These are phyloP conservation scores for Tapera naevia DNA, from an alignment of 2,797 vertebrate species.

Conservation along the genomic window DNA sequence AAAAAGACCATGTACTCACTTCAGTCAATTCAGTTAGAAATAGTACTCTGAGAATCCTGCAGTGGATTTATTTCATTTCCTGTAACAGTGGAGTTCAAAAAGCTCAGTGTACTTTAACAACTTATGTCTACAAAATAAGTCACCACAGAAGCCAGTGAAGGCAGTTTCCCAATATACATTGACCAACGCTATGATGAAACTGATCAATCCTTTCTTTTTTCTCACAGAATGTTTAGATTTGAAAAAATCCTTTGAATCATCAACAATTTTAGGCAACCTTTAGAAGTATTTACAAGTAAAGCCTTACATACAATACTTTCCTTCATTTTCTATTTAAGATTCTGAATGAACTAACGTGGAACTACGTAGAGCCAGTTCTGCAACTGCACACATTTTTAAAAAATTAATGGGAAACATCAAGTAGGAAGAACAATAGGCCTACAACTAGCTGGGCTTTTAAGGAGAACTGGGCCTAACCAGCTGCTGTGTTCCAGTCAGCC, in stretches of 20 bases:
- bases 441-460: not conserved
- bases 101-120: not conserved
- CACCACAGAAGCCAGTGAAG: not conserved
- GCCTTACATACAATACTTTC: not conserved
- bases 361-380: not conserved
- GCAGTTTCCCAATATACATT: not conserved
- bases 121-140: not conserved
- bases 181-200: not conserved
- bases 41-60: not conserved
- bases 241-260: not conserved
- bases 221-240: not conserved
- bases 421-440: not conserved
- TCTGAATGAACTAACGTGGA: not conserved
- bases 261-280: not conserved
- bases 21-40: not conserved
- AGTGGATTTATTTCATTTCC: not conserved
- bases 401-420: rapidly evolving
- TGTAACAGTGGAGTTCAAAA: not conserved
- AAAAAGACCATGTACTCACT: not conserved
- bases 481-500: not conserved
- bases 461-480: not conserved
- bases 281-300: not conserved
- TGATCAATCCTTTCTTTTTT: not conserved
- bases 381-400: not conserved
- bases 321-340: not conserved